phyloP scores from a whole-genome alignment of 2,797 vertebrate species.

The Iguana delicatissima region DNA sequence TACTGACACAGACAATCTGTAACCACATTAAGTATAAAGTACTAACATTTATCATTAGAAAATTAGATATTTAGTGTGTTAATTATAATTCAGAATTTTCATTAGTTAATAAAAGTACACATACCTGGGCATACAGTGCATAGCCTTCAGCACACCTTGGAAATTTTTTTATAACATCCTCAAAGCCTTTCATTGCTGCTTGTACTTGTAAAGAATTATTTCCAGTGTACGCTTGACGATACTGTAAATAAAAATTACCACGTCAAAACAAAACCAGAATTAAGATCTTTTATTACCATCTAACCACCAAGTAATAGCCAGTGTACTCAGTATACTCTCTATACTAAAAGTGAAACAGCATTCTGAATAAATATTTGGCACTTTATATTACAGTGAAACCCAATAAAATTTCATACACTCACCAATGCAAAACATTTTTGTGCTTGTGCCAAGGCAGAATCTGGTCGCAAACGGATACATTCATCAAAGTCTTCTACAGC shows the following conservation, averaged over 20 bases:
- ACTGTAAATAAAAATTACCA: conserved; percentile 78
- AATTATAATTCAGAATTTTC: neutral
- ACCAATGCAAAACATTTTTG: conserved; percentile 99
- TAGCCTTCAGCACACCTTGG: conserved; percentile 97
- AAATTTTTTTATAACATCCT: conserved; percentile 95
- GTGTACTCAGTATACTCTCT: neutral
- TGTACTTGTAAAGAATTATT: conserved; percentile 94
- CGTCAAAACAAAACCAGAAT: neutral
- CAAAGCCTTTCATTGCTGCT: conserved; percentile 96
- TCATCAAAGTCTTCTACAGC: conserved; percentile 98
- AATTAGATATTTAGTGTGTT: neutral
- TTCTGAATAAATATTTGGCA: neutral
- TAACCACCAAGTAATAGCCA: neutral
- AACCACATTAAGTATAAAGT: neutral
- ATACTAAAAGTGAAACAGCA: neutral
- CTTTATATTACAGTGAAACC: neutral
- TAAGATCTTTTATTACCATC: neutral
- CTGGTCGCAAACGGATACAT: conserved; percentile 94
- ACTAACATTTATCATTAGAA: conserved; percentile 6
- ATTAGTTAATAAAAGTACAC: neutral
- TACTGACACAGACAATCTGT: neutral
- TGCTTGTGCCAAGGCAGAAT: conserved; percentile 97
- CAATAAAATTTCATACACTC: conserved; percentile 70
- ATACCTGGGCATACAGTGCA: conserved; percentile 97
- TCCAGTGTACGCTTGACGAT: conserved; percentile 98